A percentile compares a stretch with the other conserved stretches of the same genome.
phyloP scores from a whole-genome alignment of 2,113 vertebrate species.

The Odontophorus gujanensis region DNA sequence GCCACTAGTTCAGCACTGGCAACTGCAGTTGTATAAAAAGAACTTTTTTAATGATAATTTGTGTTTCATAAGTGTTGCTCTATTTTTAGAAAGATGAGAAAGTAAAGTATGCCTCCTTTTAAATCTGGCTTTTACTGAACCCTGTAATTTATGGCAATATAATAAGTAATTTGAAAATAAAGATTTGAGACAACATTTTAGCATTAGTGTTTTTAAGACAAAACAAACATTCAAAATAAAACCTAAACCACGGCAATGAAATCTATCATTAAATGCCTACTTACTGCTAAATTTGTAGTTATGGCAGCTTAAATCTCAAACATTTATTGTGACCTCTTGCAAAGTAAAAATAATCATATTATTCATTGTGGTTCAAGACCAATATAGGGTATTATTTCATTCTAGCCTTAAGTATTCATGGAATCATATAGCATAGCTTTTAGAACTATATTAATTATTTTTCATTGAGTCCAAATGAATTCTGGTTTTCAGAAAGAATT shows the following conservation, averaged over 20 bases:
- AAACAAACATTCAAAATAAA: slow-evolving; percentile 88
- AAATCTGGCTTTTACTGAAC: slow-evolving; percentile 82
- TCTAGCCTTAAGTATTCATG: slow-evolving; percentile 56
- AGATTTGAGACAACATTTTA: slow-evolving; percentile 86
- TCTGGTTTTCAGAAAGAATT: slow-evolving; percentile 62
- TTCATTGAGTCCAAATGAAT: slow-evolving; percentile 63
- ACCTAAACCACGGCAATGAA: slow-evolving; percentile 80
- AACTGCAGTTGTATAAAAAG: slow-evolving; percentile 51
- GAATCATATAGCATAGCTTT: slow-evolving; percentile 44
- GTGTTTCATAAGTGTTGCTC: slow-evolving; percentile 74
- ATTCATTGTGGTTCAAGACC: slow-evolving; percentile 73
- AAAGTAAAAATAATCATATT: slow-evolving; percentile 82
- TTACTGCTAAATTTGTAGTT: slow-evolving; percentile 85
- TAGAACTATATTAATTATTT: slow-evolving; percentile 77
- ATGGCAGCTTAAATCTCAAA: slow-evolving; percentile 77
- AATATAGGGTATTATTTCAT: slow-evolving; percentile 70
- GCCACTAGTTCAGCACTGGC: slow-evolving; percentile 54
- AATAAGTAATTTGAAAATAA: slow-evolving; percentile 89
- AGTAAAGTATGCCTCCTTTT: slow-evolving; percentile 79
- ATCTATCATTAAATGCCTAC: slow-evolving; percentile 87
- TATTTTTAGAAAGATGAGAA: slow-evolving; percentile 85
- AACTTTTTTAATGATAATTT: slow-evolving; percentile 68
- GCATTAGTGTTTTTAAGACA: slow-evolving; percentile 88
- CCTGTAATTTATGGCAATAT: slow-evolving; percentile 86
- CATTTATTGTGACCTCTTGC: slow-evolving; percentile 75